Base-by-base conservation (phyloP, 2,888 invertebrate species). In the Meliscaeva auricollis region DNA sequence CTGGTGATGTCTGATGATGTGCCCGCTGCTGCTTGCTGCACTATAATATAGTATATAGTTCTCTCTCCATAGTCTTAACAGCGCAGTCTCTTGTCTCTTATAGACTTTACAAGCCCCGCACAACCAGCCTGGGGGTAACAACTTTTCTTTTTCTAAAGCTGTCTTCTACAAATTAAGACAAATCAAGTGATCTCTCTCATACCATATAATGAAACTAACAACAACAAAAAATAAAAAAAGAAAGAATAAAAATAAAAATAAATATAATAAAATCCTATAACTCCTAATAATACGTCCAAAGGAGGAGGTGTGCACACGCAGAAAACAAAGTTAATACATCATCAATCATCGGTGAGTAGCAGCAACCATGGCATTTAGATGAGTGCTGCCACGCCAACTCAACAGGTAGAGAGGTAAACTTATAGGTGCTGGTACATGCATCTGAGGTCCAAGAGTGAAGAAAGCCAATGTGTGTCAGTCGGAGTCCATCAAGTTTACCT, bases 101-200 rank as follows among this genome's bases (percentile, higher is more conserved):
- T n/a, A n/a, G n/a, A n/a, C n/a, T n/a, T n/a, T n/a, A n/a, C n/a
- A n/a, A n/a, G n/a, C n/a, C n/a, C n/a, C n/a, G n/a, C n/a, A n/a
- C n/a, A 38, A 15, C 46, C 38, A 54, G 66, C 73, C 82, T 46
- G 66, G 5, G 58, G 70, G 70, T 70, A 68, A 26, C 38, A 70
- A 58, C 58, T 60, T 72, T 69, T 78, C 44, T 41, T 69, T 70
- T 77, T 77, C 54, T 62, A 70, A 83, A 82, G 48, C 76, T 77
- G 77, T 77, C 80, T 81, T 87, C 70, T 87, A 82, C 87, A 87
- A 87, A 87, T 87, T 87, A 87, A 87, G 87, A 87, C 87, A 87
- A 87, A 87, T 87, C 87, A 82, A 82, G 64, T 66, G 87, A 69
- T 69, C 52, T 46, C 30, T 68, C 66, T 70, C 22, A 35, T 9